phyloP scores from a whole-genome alignment of 2,888 invertebrate species.

The Pammene fasciana region DNA sequence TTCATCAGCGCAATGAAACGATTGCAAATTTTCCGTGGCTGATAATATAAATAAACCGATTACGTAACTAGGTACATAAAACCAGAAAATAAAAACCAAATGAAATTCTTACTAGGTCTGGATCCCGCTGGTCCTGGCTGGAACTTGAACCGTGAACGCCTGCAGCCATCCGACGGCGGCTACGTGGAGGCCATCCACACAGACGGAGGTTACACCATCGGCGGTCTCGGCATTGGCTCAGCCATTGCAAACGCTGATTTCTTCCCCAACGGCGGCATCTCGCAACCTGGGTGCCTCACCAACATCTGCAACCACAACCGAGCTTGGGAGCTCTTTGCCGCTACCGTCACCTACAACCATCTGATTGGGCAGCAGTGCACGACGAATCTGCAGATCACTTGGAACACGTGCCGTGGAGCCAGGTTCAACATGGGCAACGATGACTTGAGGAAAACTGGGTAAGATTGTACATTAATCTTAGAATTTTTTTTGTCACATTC shows the following conservation, averaged over 20 bases:
- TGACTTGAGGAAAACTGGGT: conserved; percentile 59
- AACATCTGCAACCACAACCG: conserved; percentile 60
- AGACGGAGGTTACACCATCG: conserved; percentile 62
- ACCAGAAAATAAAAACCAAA: too few species aligned
- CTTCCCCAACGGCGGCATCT: conserved; percentile 81
- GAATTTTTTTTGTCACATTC: too few species aligned
- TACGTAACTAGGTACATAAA: too few species aligned
- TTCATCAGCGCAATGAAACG: too few species aligned
- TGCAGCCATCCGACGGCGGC: conserved; percentile 36
- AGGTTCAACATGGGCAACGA: conserved; percentile 58
- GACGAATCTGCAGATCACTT: conserved; percentile 48
- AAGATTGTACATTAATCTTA: too few species aligned
- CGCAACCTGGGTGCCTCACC: conserved; percentile 61
- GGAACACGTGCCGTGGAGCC: conserved; percentile 55
- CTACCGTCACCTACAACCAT: conserved; percentile 57
- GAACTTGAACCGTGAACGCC: conserved; percentile 41
- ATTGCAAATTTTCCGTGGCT: too few species aligned
- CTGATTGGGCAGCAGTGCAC: conserved; percentile 54
- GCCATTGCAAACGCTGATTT: conserved; percentile 81
- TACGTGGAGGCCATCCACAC: conserved; percentile 53
- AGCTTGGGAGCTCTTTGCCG: conserved; percentile 60
- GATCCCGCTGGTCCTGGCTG: conserved; percentile 78
- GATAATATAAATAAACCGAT: too few species aligned
- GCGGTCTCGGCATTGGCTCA: conserved; percentile 74
- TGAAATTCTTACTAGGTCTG: too few species aligned